phyloP scores from a whole-genome alignment of 2,888 invertebrate species.

The Loripinus fragilis region DNA sequence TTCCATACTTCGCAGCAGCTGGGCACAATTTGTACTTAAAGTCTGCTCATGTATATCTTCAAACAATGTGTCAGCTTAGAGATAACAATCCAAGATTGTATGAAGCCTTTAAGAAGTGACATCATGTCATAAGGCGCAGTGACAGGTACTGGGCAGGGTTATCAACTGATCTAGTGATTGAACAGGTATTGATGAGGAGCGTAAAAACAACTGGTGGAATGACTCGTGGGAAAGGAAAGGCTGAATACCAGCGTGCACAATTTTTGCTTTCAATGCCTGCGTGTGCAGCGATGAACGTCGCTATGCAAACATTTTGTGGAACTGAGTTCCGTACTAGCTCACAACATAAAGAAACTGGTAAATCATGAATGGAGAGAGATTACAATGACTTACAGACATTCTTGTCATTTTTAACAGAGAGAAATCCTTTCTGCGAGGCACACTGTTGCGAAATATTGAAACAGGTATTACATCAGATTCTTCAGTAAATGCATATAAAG shows the following conservation, averaged over 20 bases:
- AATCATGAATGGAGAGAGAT: slow-evolving; percentile 21
- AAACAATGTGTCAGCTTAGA: background rate
- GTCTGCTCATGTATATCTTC: slow-evolving; percentile 1
- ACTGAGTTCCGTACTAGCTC: slow-evolving; percentile 20
- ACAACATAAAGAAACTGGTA: slow-evolving; percentile 39
- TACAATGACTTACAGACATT: slow-evolving; percentile 5
- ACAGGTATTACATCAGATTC: background rate
- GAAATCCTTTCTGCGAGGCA: background rate
- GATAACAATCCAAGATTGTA: slow-evolving; percentile 6
- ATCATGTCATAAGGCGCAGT: slow-evolving; percentile 58
- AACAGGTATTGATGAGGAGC: slow-evolving; percentile 67
- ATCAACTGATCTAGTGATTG: slow-evolving; percentile 66
- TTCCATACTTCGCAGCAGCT: slow-evolving; percentile 12
- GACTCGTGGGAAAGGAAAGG: slow-evolving; percentile 56
- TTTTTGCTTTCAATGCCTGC: slow-evolving; percentile 56
- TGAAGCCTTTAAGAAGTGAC: slow-evolving; percentile 42
- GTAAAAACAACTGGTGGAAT: slow-evolving; percentile 63
- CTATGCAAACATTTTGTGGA: slow-evolving; percentile 48
- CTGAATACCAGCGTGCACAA: slow-evolving; percentile 41
- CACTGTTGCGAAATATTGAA: slow-evolving; percentile 5
- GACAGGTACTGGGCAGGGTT: slow-evolving; percentile 67
- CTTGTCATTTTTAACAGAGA: background rate
- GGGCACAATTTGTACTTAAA: slow-evolving; percentile 11
- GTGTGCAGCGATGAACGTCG: slow-evolving; percentile 42
- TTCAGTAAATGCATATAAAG: slow-evolving; percentile 5